phyloP scores from a whole-genome alignment of 1,140 invertebrate genomes.

The Pristionchus pacificus region DNA sequence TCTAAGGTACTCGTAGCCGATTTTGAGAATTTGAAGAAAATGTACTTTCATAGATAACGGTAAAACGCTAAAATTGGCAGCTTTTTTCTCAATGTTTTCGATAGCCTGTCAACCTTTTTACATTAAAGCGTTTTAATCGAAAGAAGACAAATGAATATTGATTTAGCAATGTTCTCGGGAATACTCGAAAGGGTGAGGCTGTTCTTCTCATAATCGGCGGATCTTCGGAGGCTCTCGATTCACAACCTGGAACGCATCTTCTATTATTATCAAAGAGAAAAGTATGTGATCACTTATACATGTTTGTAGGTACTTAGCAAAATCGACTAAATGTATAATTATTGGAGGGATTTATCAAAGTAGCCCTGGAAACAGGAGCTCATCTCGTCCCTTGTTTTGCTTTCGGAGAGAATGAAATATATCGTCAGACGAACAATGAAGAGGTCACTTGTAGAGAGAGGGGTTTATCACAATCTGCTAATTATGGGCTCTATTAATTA shows the following conservation, averaged over 20 bases:
- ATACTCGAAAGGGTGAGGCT: conserved; percentile 4
- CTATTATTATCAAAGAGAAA: conserved; percentile 14
- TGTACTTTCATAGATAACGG: too few species aligned
- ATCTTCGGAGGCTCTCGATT: conserved; percentile 9
- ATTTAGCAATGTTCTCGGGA: not conserved
- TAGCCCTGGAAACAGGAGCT: conserved; percentile 58
- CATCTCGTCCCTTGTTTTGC: conserved; percentile 59
- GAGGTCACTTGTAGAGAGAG: too few species aligned
- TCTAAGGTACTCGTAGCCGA: too few species aligned
- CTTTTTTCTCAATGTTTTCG: too few species aligned
- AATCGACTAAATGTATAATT: too few species aligned
- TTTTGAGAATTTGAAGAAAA: too few species aligned
- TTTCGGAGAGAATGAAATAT: conserved; percentile 61
- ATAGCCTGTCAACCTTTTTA: too few species aligned
- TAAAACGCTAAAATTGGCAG: too few species aligned
- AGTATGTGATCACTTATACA: too few species aligned
- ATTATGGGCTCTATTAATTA: too few species aligned
- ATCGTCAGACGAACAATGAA: conserved; percentile 45
- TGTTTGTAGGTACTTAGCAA: too few species aligned
- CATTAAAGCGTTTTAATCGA: not conserved
- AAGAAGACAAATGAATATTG: not conserved
- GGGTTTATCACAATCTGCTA: too few species aligned
- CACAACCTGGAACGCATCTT: conserved; percentile 3
- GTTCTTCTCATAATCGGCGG: conserved; percentile 15
- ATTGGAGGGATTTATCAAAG: conserved; percentile 60